Conservation (phyloP, 2,797 vertebrate genomes). For the Characodon lateralis region DNA sequence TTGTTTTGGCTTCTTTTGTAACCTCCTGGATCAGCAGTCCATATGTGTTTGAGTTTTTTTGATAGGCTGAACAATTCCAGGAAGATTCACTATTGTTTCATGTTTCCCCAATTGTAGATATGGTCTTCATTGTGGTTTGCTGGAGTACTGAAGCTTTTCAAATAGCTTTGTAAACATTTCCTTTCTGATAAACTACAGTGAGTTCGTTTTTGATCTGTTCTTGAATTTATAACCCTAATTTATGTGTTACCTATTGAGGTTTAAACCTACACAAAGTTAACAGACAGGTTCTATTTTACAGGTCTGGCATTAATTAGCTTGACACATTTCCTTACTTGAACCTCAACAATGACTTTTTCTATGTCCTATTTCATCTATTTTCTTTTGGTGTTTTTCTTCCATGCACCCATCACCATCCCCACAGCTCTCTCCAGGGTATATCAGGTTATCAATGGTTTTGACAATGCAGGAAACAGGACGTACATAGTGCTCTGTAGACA, state of each 20-base stretch:
- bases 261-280: neutral
- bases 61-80: neutral
- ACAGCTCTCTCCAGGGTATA: slow-evolving; percentile 63
- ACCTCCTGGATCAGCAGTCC: neutral
- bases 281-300: neutral
- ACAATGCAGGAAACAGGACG: slow-evolving; percentile 71
- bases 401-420: slow-evolving; percentile 18
- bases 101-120: neutral
- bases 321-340: slow-evolving; percentile 8
- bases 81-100: neutral
- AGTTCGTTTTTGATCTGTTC: neutral
- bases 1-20: too few relatives aligned
- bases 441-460: slow-evolving; percentile 68
- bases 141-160: neutral
- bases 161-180: neutral
- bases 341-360: neutral
- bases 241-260: neutral
- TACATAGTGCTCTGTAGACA: slow-evolving; percentile 54
- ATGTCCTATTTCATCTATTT: slow-evolving; percentile 14
- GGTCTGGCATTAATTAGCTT: neutral
- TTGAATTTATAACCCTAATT: neutral
- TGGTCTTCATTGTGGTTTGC: neutral
- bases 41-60: neutral
- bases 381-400: slow-evolving; percentile 24
- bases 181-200: neutral